Evolutionary conservation across 1,140 invertebrate genomes (phyloP), one percentile per base, ranked within the genome.

Genomic region (Drosophila neocordata): DNA sequence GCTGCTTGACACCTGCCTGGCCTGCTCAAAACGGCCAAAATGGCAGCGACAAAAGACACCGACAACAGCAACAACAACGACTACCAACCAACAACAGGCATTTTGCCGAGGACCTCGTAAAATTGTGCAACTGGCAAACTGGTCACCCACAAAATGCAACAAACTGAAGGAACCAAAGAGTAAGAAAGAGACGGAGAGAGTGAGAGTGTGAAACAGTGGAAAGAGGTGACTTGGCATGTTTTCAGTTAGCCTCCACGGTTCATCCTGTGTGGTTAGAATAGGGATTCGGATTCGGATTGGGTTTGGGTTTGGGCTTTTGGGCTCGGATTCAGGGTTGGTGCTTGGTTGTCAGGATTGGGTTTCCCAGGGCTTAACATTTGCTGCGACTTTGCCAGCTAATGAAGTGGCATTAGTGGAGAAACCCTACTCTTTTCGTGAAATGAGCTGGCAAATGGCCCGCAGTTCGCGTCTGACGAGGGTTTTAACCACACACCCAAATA

Each of bases 1-100:
- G 63, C 38, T 64, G 73, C 72, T 73, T 84, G 77, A 77, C 81
- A 84, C 81, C 77, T 77, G 73, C 44, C 73, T 35, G 56, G 55
- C 37, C 34, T 48, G 41, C 41, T 48, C 41, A 48, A 48, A 48
- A 48, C 20, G 41, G 41, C 41, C 41, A 20, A 73, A 74, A 73
- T 58, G 71, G 62, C 71, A 60, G 58, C 53, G 65, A 69, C 59
- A 64, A 48, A 37, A 31, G 41, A 48, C 41, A 48, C 41, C 41
- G 41, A 48, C 41, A 48, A 48, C 41, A 20, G 41, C 41, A 48
- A 20, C 41, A 38, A n/a, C 11, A 38, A 38, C 35, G 3, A 13
- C 38, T 4, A 37, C 8, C 41, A 48, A 20, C 15, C 31, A 18
- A 57, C 31, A 57, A 15, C 55, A 57, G 20, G 34, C 34, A 60